Percentiles rank a stretch among this genome's conserved stretches.
Evolutionary conservation across 2,797 vertebrate species (phyloP).

Genomic region (Spinibarbus caldwelli): DNA sequence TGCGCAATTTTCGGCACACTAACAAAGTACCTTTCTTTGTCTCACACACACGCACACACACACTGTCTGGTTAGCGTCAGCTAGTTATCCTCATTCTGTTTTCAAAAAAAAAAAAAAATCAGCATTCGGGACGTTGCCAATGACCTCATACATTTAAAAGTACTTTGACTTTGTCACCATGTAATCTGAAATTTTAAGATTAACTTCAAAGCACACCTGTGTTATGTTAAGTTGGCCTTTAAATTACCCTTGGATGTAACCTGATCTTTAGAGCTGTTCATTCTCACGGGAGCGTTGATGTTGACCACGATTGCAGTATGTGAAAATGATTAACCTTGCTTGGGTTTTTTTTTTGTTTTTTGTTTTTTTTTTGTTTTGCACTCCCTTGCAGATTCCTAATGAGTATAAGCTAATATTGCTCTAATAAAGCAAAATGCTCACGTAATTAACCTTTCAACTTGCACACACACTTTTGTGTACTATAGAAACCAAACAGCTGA

Average conservation of each 20-base stretch:
- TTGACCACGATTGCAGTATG: conserved; percentile 19
- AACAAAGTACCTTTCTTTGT: too few relatives aligned
- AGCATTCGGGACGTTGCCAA: neutral
- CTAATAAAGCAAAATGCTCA: conserved; percentile 13
- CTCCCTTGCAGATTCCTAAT: conserved; percentile 18
- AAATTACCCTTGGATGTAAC: conserved; percentile 10
- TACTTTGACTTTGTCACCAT: neutral
- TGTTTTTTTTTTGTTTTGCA: neutral
- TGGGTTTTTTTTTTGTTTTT: neutral
- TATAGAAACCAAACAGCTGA: neutral
- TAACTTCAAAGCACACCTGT: conserved; percentile 1
- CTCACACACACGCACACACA: too few relatives aligned
- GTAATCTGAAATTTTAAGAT: neutral
- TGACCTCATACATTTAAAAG: neutral
- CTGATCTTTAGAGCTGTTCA: conserved; percentile 19
- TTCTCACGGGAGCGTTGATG: conserved; percentile 9
- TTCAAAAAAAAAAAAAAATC: too few relatives aligned
- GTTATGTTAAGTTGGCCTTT: neutral
- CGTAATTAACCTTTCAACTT: neutral
- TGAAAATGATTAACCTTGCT: neutral
- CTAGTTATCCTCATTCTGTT: too few relatives aligned
- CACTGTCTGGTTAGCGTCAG: too few relatives aligned
- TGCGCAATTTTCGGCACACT: too few relatives aligned
- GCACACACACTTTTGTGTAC: conserved; percentile 1
- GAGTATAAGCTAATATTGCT: neutral